Percentiles rank a stretch among this genome's conserved stretches.
Evolutionary conservation across 2,888 invertebrate genomes (phyloP).

Genomic region (Sphaerophoria taeniata): DNA sequence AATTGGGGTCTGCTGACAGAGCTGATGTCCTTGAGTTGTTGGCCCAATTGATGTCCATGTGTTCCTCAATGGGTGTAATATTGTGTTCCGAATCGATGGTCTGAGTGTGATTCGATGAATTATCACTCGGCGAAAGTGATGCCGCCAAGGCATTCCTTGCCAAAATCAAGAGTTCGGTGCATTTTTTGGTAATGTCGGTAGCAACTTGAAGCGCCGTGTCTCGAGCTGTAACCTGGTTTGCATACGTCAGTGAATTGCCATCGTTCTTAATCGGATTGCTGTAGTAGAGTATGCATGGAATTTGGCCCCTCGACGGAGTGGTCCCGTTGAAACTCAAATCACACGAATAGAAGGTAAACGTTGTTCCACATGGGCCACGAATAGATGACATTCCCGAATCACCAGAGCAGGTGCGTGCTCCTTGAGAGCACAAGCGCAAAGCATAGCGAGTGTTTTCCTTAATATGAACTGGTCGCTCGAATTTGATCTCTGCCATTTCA

Average conservation of each 20-base stretch:
- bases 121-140: conserved; percentile 85
- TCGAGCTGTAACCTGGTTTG: conserved; percentile 80
- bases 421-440: conserved; percentile 93
- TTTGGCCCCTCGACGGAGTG: conserved; percentile 96
- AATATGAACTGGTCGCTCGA: conserved; percentile 93
- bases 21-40: conserved; percentile 81
- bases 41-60: conserved; percentile 83
- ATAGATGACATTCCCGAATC: conserved; percentile 95
- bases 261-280: conserved; percentile 82
- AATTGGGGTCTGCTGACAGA: conserved; percentile 79
- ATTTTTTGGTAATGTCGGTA: conserved; percentile 89
- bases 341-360: conserved; percentile 95
- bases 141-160: conserved; percentile 88
- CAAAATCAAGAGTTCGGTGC: conserved; percentile 89
- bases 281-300: conserved; percentile 94
- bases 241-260: conserved; percentile 74
- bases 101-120: conserved; percentile 83
- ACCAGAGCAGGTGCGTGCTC: conserved; percentile 96
- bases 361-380: conserved; percentile 96
- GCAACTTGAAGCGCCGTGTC: conserved; percentile 89
- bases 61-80: conserved; percentile 83
- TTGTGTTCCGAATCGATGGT: conserved; percentile 83
- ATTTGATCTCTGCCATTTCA: conserved; percentile 95
- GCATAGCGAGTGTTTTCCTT: conserved; percentile 96
- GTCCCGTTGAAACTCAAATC: conserved; percentile 98